phyloP scores from a whole-genome alignment of 2,797 vertebrate genomes.

The Cyclopterus lumpus region DNA sequence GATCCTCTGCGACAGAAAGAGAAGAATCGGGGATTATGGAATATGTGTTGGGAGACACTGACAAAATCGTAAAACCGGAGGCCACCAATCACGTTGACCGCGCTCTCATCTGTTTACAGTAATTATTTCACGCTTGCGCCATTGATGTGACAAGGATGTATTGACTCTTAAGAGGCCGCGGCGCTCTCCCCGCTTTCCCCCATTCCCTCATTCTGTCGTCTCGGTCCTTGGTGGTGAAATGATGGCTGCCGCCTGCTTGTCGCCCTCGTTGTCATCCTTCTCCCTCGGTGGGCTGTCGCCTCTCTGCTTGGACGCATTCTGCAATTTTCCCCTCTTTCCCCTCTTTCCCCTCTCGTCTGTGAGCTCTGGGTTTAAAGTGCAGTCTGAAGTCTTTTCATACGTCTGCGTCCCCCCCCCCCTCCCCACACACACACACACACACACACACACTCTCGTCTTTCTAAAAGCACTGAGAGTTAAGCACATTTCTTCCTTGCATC shows the following conservation, averaged over 20 bases:
- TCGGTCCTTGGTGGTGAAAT: background rate
- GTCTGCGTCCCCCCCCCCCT: background rate
- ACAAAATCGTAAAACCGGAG: background rate
- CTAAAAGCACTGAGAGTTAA: constrained; percentile 39
- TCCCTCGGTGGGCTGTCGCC: background rate
- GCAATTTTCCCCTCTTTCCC: background rate
- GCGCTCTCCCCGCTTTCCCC: too few relatives aligned
- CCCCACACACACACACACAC: too few relatives aligned
- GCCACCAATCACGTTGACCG: background rate
- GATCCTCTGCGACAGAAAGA: background rate
- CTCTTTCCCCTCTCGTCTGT: background rate
- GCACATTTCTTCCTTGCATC: constrained; percentile 47
- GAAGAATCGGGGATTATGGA: background rate
- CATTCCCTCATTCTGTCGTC: background rate
- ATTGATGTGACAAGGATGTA: background rate
- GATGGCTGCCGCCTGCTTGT: constrained; percentile 4
- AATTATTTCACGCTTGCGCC: constrained; percentile 6
- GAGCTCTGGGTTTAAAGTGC: constrained; percentile 20
- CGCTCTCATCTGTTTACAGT: constrained; percentile 9
- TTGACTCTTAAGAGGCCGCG: constrained; percentile 1
- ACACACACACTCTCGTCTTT: constrained; percentile 1
- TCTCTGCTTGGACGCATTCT: background rate
- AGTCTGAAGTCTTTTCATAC: background rate
- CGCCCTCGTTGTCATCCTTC: background rate
- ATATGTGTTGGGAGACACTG: background rate